These are phyloP conservation scores for Oryzias melastigma DNA, from an alignment of 2,113 vertebrate genomes.

Conservation along the genomic window DNA sequence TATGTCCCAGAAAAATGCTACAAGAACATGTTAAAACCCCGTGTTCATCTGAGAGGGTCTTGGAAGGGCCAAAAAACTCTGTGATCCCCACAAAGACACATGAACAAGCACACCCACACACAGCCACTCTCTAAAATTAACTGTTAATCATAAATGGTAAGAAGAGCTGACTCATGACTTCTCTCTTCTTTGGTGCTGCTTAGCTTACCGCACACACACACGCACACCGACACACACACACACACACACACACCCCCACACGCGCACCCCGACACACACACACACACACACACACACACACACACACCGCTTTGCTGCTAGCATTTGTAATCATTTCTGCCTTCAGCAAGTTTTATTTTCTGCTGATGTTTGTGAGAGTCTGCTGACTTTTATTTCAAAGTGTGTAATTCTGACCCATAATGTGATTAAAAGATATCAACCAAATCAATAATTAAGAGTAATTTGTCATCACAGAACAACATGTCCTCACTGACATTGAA, in stretches of 20 bases:
- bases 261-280: constrained; percentile 3
- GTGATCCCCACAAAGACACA: constrained; percentile 5
- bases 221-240: constrained; percentile 1
- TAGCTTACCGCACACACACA: constrained; percentile 11
- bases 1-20: neutral
- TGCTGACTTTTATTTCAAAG: constrained; percentile 4
- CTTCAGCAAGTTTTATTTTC: constrained; percentile 35
- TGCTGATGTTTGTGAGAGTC: constrained; percentile 39
- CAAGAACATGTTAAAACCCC: too few relatives aligned
- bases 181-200: constrained; percentile 15
- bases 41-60: neutral
- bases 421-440: constrained; percentile 10
- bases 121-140: constrained; percentile 63
- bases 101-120: neutral
- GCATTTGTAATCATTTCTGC: constrained; percentile 25
- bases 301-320: neutral
- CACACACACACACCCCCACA: constrained; percentile 1
- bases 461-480: neutral
- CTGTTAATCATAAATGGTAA: constrained; percentile 57
- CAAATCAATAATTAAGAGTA: neutral
- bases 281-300: constrained; percentile 9
- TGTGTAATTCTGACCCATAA: neutral
- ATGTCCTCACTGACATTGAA: neutral
- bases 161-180: constrained; percentile 50
- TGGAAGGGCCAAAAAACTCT: neutral